Conservation (phyloP, 2,113 vertebrate species). For the Plecotus auritus region DNA sequence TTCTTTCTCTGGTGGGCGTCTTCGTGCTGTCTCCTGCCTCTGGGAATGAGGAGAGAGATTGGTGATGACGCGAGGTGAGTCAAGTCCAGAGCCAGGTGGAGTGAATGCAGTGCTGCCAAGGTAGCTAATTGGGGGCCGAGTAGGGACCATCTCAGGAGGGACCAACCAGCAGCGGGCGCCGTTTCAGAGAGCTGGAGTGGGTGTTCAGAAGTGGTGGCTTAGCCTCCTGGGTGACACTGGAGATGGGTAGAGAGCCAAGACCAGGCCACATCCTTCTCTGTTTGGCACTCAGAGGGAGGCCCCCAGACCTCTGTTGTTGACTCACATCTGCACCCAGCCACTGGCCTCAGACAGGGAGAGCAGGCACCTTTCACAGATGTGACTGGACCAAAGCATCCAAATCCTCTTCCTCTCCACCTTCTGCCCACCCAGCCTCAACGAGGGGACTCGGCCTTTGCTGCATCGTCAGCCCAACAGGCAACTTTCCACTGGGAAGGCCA, state of each 20-base stretch:
- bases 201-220: not conserved
- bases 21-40: not conserved
- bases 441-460: not conserved
- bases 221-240: not conserved
- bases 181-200: not conserved
- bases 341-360: not conserved
- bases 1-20: not conserved
- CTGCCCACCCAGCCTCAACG: fast-evolving
- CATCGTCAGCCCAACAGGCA: not conserved
- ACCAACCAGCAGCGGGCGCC: not conserved
- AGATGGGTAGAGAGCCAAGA: not conserved
- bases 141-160: not conserved
- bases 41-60: not conserved
- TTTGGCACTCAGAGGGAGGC: not conserved
- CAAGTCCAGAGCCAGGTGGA: not conserved
- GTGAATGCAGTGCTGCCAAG: not conserved
- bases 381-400: not conserved
- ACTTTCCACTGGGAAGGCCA: not conserved
- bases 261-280: not conserved
- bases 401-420: not conserved
- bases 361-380: not conserved
- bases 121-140: not conserved
- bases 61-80: not conserved
- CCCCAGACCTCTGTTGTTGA: not conserved
- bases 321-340: not conserved